phyloP scores from a whole-genome alignment of 2,888 invertebrate genomes.

The Nomada lathburiana region DNA sequence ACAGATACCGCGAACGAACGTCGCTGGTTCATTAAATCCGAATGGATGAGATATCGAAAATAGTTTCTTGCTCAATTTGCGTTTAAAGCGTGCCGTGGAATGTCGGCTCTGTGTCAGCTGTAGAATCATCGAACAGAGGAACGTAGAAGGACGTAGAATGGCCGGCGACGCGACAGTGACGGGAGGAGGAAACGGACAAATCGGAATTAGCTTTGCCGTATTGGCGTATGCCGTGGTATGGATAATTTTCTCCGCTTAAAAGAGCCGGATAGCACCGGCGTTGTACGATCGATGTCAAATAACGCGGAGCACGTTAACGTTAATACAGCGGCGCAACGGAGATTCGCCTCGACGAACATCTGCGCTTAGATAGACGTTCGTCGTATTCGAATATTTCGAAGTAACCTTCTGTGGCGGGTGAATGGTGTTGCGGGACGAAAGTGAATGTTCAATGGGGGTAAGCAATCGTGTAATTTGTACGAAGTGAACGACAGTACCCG shows the following conservation, averaged over 20 bases:
- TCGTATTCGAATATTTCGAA: too few species aligned
- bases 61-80: conserved; percentile 77
- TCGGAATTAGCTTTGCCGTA: conserved; percentile 8
- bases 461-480: too few species aligned
- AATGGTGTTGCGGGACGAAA: too few species aligned
- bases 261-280: conserved; percentile 1
- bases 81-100: conserved; percentile 67
- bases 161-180: not conserved
- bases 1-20: conserved; percentile 67
- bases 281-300: not conserved
- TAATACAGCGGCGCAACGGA: not conserved
- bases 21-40: conserved; percentile 74
- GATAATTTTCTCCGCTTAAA: conserved; percentile 17
- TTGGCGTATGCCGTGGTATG: not conserved
- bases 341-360: not conserved
- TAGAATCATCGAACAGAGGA: conserved; percentile 45
- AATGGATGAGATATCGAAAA: conserved; percentile 73
- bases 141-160: not conserved
- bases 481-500: too few species aligned
- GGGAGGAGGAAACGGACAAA: not conserved
- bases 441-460: too few species aligned
- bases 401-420: too few species aligned
- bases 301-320: not conserved
- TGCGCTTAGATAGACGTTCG: not conserved
- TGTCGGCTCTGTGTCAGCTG: conserved; percentile 59